Evolutionary conservation across 2,888 invertebrate species (phyloP).

Genomic region (Crepidodera aurea): DNA sequence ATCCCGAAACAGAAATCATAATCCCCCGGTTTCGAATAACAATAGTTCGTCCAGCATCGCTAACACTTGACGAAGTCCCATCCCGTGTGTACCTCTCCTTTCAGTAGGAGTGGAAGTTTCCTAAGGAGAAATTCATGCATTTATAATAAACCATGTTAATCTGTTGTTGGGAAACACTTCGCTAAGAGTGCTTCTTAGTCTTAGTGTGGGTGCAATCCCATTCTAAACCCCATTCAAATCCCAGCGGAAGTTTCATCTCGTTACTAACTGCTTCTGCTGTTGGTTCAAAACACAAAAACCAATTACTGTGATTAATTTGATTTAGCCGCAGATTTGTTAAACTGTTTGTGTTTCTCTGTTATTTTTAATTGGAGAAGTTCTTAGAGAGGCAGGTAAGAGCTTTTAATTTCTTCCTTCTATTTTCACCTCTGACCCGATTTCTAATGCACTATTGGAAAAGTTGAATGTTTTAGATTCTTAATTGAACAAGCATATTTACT

Average conservation of each 20-base stretch:
- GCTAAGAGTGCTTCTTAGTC: constrained; percentile 1
- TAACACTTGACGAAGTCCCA: constrained; percentile 4
- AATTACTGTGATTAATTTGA: constrained; percentile 18
- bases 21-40: not conserved
- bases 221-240: constrained; percentile 19
- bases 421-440: not conserved
- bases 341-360: not conserved
- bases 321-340: constrained; percentile 13
- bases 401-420: not conserved
- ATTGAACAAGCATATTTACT: too few relatives aligned
- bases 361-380: not conserved
- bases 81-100: not conserved
- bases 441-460: too few relatives aligned
- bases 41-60: not conserved
- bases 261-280: not conserved
- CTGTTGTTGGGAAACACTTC: constrained; percentile 41
- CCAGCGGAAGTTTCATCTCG: constrained; percentile 21
- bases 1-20: not conserved
- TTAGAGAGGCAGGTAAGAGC: constrained; percentile 2
- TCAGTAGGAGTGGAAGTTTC: constrained; percentile 27
- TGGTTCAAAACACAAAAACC: constrained; percentile 10
- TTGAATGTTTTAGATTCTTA: too few relatives aligned
- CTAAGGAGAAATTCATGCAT: constrained; percentile 38
- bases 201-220: constrained; percentile 15
- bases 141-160: constrained; percentile 44